Evolutionary conservation across 2,888 invertebrate genomes (phyloP).

Genomic region (Junonia oenone): DNA sequence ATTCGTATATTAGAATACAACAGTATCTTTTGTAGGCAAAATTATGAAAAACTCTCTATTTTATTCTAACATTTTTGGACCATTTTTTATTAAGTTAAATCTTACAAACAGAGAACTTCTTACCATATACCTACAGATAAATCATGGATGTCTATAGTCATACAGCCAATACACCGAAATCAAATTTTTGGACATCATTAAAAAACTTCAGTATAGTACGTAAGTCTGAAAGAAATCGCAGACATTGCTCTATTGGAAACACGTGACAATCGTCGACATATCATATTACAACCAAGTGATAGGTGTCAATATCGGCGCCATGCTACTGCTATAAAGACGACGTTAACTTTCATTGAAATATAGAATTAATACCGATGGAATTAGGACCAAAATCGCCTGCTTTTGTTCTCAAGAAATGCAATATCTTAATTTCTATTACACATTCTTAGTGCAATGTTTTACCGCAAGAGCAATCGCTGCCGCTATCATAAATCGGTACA

Average conservation of each 20-base stretch:
- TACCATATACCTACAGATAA: no score
- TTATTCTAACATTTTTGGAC: no score
- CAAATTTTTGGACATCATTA: background rate
- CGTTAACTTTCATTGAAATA: background rate
- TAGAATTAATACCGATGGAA: background rate
- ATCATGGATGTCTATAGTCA: no score
- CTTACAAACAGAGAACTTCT: no score
- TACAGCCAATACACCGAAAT: no score
- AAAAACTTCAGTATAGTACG: background rate
- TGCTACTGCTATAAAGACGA: background rate
- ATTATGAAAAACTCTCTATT: no score
- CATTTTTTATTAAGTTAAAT: no score
- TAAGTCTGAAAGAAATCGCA: background rate
- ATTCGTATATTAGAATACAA: no score
- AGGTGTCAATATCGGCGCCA: background rate
- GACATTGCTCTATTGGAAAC: background rate
- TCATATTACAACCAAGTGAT: background rate
- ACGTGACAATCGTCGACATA: background rate
- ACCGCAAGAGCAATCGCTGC: background rate
- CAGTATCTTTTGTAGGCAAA: no score
- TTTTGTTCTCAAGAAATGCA: background rate
- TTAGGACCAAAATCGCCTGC: background rate
- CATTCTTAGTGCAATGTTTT: background rate
- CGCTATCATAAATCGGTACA: background rate
- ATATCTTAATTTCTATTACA: background rate